phyloP scores from a whole-genome alignment of 2,113 vertebrate genomes.

The Tupaia tana region DNA sequence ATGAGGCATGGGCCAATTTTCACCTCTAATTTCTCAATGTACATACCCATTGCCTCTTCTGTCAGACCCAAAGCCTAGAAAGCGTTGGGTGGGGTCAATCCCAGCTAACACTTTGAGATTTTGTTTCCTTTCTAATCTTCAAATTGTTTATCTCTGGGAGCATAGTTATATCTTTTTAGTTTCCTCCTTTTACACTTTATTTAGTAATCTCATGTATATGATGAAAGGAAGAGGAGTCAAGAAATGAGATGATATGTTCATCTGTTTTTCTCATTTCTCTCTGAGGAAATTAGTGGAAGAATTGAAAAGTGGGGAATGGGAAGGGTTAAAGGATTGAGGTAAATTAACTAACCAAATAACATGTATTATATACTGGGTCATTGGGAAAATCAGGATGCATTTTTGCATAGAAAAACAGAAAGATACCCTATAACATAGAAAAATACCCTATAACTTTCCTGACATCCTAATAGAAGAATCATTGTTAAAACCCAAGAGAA shows the following conservation, averaged over 20 bases:
- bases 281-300: not conserved
- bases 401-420: too few species aligned
- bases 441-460: too few species aligned
- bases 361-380: too few species aligned
- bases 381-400: too few species aligned
- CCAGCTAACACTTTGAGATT: not conserved
- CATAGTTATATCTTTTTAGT: not conserved
- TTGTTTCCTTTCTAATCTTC: not conserved
- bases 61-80: not conserved
- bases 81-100: not conserved
- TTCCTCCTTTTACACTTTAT: slow-evolving; percentile 4
- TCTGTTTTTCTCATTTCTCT: not conserved
- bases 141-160: not conserved
- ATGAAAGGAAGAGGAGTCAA: not conserved
- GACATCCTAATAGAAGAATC: not conserved
- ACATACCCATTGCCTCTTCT: not conserved
- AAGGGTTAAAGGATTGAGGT: not conserved
- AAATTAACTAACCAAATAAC: not conserved
- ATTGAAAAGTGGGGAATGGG: not conserved
- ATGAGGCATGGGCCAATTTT: not conserved
- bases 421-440: too few species aligned
- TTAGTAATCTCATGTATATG: not conserved
- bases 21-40: not conserved
- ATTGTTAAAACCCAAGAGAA: not conserved
- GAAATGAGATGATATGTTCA: not conserved